Conservation (phyloP, 2,888 invertebrate species). For the Omphaloscelis lunosa region DNA sequence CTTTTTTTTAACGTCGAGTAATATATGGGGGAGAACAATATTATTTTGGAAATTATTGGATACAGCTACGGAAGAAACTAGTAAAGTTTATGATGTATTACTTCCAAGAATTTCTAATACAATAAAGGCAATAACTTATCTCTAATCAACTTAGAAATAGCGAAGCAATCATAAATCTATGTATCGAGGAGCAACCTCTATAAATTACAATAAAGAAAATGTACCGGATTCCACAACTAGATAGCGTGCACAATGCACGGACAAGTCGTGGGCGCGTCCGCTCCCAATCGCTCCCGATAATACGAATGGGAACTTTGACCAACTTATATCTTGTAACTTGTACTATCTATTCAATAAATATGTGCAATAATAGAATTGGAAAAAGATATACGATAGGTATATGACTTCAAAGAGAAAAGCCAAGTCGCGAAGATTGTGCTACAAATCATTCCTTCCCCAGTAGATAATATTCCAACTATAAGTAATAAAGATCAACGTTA, state of each 20-base stretch:
- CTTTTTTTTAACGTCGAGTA: neutral
- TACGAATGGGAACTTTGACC: constrained; percentile 71
- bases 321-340: constrained; percentile 46
- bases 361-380: constrained; percentile 5
- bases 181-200: constrained; percentile 61
- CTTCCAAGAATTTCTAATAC: constrained; percentile 35
- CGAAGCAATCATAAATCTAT: constrained; percentile 60
- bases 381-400: constrained; percentile 3
- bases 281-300: constrained; percentile 63
- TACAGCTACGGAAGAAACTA: constrained; percentile 13
- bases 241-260: constrained; percentile 59
- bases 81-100: constrained; percentile 31
- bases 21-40: constrained; percentile 19
- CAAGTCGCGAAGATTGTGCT: neutral
- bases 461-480: neutral
- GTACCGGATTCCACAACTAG: constrained; percentile 47
- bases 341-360: constrained; percentile 41
- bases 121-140: constrained; percentile 44
- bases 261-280: constrained; percentile 61
- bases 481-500: neutral
- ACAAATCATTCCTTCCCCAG: neutral
- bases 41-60: constrained; percentile 11
- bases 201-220: constrained; percentile 74
- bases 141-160: constrained; percentile 56
- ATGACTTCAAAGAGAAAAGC: constrained; percentile 17